Evolutionary conservation across 1,140 invertebrate species (phyloP).

Genomic region (Zaprionus nigranus): DNA sequence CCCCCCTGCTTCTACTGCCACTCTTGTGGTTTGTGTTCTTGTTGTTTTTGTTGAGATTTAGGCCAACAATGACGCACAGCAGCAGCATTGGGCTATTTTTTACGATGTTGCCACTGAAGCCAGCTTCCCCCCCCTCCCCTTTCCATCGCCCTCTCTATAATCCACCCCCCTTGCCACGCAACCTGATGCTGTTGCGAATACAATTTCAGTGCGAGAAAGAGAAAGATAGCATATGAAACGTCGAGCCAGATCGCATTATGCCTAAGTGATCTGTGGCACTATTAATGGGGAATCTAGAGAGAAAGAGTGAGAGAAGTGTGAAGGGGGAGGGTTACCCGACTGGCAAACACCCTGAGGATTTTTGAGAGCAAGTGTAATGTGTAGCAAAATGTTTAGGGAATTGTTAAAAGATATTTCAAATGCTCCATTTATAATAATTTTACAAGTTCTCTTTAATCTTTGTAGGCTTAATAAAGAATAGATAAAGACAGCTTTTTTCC

Average conservation of each 20-base stretch:
- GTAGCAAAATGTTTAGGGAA: neutral
- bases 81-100: slow-evolving; percentile 66
- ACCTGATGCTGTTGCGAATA: slow-evolving; percentile 41
- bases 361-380: neutral
- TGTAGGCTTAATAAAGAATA: neutral
- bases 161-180: slow-evolving; percentile 3
- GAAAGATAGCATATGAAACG: slow-evolving; percentile 21
- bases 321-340: neutral
- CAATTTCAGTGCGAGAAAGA: slow-evolving; percentile 51
- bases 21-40: slow-evolving; percentile 30
- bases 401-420: neutral
- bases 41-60: slow-evolving; percentile 67
- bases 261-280: slow-evolving; percentile 28
- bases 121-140: neutral
- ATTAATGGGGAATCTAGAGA: neutral
- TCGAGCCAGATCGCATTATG: slow-evolving; percentile 50
- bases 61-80: slow-evolving; percentile 78
- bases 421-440: neutral
- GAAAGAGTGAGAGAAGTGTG: neutral
- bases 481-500: neutral
- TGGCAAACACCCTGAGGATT: slow-evolving; percentile 8
- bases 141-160: neutral
- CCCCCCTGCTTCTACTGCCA: neutral
- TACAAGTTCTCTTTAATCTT: neutral
- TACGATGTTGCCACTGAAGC: slow-evolving; percentile 46